Evolutionary conservation across 2,888 invertebrate genomes (phyloP).

Genomic region (Nephrotoma flavescens): DNA sequence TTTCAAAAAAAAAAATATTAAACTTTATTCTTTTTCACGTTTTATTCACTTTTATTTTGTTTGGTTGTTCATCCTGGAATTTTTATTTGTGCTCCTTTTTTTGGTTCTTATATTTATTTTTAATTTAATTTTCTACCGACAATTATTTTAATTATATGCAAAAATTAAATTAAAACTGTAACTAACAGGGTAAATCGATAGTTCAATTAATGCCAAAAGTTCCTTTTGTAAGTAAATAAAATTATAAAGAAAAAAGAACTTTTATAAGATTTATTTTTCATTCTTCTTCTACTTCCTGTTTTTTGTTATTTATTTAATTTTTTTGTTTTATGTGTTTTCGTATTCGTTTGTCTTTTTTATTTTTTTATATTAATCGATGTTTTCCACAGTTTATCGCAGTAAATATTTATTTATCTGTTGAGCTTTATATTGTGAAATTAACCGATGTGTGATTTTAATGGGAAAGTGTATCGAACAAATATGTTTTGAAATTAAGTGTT

Average conservation of each 20-base stretch:
- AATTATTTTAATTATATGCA: neutral
- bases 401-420: neutral
- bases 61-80: neutral
- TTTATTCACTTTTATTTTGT: neutral
- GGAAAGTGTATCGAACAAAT: neutral
- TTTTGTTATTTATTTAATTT: neutral
- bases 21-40: neutral
- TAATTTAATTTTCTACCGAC: neutral
- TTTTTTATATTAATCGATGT: neutral
- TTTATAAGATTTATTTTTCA: neutral
- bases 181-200: conserved; percentile 15
- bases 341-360: neutral
- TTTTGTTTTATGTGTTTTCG: neutral
- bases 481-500: too few species aligned
- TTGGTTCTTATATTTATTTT: neutral
- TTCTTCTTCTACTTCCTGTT: neutral
- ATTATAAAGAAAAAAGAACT: neutral
- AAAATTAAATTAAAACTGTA: neutral
- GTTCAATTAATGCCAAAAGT: conserved; percentile 15
- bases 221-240: conserved; percentile 14
- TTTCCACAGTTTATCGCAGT: neutral
- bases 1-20: neutral
- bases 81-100: neutral
- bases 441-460: neutral
- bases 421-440: neutral